Evolutionary conservation across 2,797 vertebrate species (phyloP).

Genomic region (Amniataba percoides): DNA sequence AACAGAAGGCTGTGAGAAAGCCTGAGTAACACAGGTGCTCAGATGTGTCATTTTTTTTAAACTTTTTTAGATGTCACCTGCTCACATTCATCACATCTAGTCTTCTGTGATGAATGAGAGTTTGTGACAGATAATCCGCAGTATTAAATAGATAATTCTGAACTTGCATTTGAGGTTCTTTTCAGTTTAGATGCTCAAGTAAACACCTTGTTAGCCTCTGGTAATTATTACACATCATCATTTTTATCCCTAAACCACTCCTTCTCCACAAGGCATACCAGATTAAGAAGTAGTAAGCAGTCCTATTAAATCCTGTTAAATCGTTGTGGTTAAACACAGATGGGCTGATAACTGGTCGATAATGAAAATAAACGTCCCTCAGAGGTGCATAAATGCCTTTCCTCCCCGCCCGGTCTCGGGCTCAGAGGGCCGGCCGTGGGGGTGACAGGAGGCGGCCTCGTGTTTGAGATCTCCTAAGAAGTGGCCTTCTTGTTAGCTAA

Average conservation of each 20-base stretch:
- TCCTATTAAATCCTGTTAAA: slow-evolving; percentile 58
- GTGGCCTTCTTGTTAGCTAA: slow-evolving; percentile 92
- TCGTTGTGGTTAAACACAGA: slow-evolving; percentile 41
- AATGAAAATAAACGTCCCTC: slow-evolving; percentile 54
- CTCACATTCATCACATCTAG: not conserved
- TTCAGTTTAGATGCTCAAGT: slow-evolving; percentile 3
- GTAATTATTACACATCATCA: slow-evolving; percentile 25
- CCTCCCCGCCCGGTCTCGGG: slow-evolving; percentile 28
- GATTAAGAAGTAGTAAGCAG: slow-evolving; percentile 34
- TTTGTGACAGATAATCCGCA: not conserved
- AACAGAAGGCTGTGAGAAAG: not conserved
- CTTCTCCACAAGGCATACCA: slow-evolving; percentile 19
- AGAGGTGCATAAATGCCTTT: slow-evolving; percentile 38
- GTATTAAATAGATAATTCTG: not conserved
- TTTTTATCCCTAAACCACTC: slow-evolving; percentile 30
- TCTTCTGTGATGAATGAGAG: not conserved
- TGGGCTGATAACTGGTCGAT: slow-evolving; percentile 41
- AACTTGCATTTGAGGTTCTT: not conserved
- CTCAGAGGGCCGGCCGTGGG: slow-evolving; percentile 55
- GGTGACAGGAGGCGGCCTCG: slow-evolving; percentile 68
- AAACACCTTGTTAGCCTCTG: slow-evolving; percentile 10
- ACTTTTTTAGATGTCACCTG: not conserved
- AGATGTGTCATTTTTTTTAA: not conserved
- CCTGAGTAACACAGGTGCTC: not conserved
- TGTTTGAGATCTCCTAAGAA: slow-evolving; percentile 84